These are phyloP conservation scores for Muscina levida DNA, from an alignment of 2,888 invertebrate genomes.

Conservation along the genomic window DNA sequence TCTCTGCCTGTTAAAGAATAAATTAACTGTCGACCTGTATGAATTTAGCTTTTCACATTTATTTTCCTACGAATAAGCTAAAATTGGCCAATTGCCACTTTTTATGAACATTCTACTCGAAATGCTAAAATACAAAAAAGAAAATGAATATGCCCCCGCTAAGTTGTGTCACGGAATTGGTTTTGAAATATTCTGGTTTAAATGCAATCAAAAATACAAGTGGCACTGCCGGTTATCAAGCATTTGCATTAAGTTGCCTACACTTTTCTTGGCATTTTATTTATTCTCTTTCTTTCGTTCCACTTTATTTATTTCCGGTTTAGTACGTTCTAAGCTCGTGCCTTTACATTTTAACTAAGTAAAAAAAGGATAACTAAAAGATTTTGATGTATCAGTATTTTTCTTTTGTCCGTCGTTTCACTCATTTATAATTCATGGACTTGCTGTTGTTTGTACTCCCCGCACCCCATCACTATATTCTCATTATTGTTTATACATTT, in stretches of 20 bases:
- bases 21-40: too few relatives aligned
- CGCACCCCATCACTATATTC: neutral
- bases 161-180: conserved; percentile 30
- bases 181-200: conserved; percentile 38
- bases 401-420: conserved; percentile 8
- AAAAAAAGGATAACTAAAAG: too few relatives aligned
- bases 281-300: too few relatives aligned
- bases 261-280: neutral
- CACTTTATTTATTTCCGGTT: too few relatives aligned
- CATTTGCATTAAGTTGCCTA: conserved; percentile 63
- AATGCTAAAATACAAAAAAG: too few relatives aligned
- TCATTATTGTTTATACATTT: too few relatives aligned
- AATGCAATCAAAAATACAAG: conserved; percentile 62
- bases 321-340: neutral
- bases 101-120: neutral
- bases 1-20: too few relatives aligned
- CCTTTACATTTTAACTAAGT: neutral
- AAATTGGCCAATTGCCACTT: conserved; percentile 59
- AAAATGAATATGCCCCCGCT: conserved; percentile 30
- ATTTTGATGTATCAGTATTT: conserved; percentile 17
- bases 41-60: too few relatives aligned
- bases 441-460: conserved; percentile 5
- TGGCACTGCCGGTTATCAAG: conserved; percentile 63
- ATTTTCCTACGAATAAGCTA: too few relatives aligned
- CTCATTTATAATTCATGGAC: conserved; percentile 30